phyloP scores from a whole-genome alignment of 1,140 invertebrate genomes.

The Brachionus sp. region DNA sequence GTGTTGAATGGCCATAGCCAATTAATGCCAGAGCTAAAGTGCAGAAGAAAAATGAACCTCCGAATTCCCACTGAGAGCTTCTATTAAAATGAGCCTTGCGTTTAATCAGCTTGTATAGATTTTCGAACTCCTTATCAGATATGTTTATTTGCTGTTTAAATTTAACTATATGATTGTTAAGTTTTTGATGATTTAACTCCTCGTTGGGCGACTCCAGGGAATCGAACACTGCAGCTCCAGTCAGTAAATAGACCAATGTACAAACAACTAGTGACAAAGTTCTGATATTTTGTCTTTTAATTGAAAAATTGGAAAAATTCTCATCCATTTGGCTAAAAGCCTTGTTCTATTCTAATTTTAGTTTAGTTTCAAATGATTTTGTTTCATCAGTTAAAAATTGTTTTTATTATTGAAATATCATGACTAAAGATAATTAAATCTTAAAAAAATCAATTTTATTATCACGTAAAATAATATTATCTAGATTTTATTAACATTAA shows the following conservation, averaged over 20 bases:
- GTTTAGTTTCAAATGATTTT: background rate
- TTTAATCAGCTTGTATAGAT: background rate
- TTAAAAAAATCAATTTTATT: background rate
- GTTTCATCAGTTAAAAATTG: background rate
- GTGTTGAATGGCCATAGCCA: constrained; percentile 63
- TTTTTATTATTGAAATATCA: background rate
- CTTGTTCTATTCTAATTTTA: background rate
- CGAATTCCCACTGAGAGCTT: constrained; percentile 41
- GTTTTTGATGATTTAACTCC: background rate
- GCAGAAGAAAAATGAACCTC: constrained; percentile 41
- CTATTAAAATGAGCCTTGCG: background rate
- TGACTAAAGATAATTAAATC: constrained; percentile 1
- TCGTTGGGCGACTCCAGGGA: background rate
- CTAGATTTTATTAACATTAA: background rate
- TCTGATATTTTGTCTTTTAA: constrained; percentile 42
- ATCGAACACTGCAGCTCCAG: constrained; percentile 43
- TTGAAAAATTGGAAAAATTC: constrained; percentile 2
- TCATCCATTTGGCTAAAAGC: background rate
- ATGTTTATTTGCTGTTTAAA: constrained; percentile 17
- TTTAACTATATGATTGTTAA: background rate
- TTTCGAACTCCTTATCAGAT: constrained; percentile 7
- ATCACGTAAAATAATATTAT: background rate
- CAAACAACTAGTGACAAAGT: constrained; percentile 18
- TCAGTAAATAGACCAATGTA: constrained; percentile 41
- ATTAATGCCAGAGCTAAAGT: constrained; percentile 24